Evolutionary conservation across 2,113 vertebrate species (phyloP).

Genomic region (Theropithecus gelada): DNA sequence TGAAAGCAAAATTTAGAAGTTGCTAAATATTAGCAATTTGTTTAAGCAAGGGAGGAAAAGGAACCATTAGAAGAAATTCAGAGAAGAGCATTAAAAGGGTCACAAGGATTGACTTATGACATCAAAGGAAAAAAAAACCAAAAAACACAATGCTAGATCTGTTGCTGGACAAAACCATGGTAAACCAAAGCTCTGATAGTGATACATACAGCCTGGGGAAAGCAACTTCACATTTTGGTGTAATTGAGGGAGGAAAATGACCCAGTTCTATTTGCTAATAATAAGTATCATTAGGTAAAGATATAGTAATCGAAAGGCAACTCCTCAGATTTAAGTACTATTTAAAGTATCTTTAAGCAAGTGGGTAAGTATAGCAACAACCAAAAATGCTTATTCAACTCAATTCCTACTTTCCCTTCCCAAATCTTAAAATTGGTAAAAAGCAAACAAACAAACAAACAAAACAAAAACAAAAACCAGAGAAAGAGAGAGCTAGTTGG

Average conservation of each 20-base stretch:
- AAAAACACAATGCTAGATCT: not conserved
- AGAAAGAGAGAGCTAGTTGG: not conserved
- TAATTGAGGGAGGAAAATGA: not conserved
- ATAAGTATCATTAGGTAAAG: not conserved
- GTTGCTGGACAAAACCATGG: not conserved
- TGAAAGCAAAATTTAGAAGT: not conserved
- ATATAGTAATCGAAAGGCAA: not conserved
- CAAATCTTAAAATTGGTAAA: not conserved
- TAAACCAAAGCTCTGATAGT: not conserved
- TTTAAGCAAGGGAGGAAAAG: not conserved
- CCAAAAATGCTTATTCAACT: not conserved
- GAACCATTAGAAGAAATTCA: not conserved
- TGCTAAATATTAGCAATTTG: constrained; percentile 13
- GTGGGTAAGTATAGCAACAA: not conserved
- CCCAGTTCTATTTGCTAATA: not conserved
- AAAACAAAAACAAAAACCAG: not conserved
- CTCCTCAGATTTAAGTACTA: not conserved
- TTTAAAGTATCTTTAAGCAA: not conserved
- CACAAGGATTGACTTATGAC: not conserved
- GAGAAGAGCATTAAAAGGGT: not conserved
- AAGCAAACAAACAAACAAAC: not conserved
- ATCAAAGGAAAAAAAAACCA: not conserved
- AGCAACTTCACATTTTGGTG: not conserved
- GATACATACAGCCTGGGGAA: not conserved
- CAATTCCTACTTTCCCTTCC: not conserved